Evolutionary conservation across 1,140 invertebrate species (phyloP), one percentile per base, ranked within the genome.

Genomic region (Rhynchophorus ferrugineus): DNA sequence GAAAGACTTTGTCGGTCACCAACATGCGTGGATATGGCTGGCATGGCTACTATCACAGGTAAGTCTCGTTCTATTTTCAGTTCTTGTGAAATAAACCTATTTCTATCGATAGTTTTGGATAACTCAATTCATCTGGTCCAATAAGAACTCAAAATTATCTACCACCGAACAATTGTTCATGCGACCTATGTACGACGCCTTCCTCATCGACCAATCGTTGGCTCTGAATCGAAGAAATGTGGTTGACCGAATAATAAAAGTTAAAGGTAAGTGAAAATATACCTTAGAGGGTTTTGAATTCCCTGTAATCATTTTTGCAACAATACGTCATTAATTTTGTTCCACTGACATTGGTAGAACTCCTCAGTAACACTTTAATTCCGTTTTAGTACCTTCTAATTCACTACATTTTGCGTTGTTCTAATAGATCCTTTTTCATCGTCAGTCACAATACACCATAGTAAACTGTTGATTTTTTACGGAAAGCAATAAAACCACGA

Each of bases 121-220:
- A 6, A 84, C 86, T 0, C 68, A 83, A 43, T 89, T 93, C 61
- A 80, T 91, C 22, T 95, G 89, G 88, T 78, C 73, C 14, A 84
- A 86, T 1, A 79, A 80, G 57, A 83, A 81, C 50, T 86, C 91
- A 66, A 79, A 84, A 70, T 73, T 94, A 47, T 85, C 89, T 0
- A 75, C 76, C 1, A 87, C 85, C 1, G 86, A 91, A 61, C 83
- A 81, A 65, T 71, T 95, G 18, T 95, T 91, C 60, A 81, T 89
- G 1, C 76, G 81, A 44, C 85, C 87, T 1, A 86, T 89, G 76
- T 95, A 91, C 67, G 83, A 84, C 65, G 79, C 82, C 1, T 73
- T 87, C 6, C 69, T 94, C 18, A 81, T 94, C 47, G 91, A 94
- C 65, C 90, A 95, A 69, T 89, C 85, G 2, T 67, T 93, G n/a